Evolutionary conservation across 2,113 vertebrate species (phyloP).

Genomic region (Hydrolagus affinis): DNA sequence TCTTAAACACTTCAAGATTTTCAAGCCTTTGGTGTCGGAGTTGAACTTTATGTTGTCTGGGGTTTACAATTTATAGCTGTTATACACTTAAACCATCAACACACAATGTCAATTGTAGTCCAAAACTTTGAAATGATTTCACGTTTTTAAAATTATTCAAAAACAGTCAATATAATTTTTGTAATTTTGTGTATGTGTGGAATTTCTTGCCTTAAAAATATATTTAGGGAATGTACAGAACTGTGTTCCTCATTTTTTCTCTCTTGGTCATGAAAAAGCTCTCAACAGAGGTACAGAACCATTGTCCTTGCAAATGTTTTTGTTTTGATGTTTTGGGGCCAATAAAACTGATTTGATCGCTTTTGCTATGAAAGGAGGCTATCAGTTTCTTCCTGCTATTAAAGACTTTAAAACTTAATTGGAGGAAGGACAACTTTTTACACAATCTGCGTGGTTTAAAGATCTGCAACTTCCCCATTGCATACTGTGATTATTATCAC

Average conservation of each 20-base stretch:
- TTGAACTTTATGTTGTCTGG: not conserved
- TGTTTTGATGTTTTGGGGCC: not conserved
- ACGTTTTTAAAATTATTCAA: not conserved
- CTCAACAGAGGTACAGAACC: not conserved
- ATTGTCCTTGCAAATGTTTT: not conserved
- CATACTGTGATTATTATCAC: not conserved
- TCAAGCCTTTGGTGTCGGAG: not conserved
- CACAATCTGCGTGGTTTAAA: not conserved
- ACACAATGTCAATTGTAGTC: not conserved
- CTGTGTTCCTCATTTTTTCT: not conserved
- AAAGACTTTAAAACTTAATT: not conserved
- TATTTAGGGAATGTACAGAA: not conserved
- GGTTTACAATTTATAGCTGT: not conserved
- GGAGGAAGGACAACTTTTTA: not conserved
- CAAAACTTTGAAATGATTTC: not conserved
- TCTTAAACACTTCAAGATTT: slow-evolving; percentile 11
- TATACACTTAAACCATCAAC: slow-evolving; percentile 10
- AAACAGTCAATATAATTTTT: too few relatives aligned
- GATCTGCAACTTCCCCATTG: not conserved
- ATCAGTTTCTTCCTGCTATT: not conserved
- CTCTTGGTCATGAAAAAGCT: not conserved
- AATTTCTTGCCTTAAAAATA: too few relatives aligned
- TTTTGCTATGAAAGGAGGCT: not conserved
- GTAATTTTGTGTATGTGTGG: too few relatives aligned
- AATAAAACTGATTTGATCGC: not conserved